phyloP scores from a whole-genome alignment of 1,140 invertebrate species.

The Drosophila tristis region DNA sequence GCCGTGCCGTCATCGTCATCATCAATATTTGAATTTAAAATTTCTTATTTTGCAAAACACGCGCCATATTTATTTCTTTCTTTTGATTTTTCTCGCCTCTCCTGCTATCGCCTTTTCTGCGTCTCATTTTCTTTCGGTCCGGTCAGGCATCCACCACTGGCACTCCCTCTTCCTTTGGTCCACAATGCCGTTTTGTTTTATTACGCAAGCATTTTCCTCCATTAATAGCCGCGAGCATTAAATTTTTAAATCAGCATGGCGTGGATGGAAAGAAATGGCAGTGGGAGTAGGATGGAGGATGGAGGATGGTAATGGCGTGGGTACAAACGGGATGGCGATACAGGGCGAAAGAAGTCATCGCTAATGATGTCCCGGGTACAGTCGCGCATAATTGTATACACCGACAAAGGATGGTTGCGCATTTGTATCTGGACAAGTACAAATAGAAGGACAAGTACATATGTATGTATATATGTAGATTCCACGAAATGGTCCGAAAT shows the following conservation, averaged over 20 bases:
- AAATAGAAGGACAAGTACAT: no score
- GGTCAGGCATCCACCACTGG: conserved; percentile 31
- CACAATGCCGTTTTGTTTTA: conserved; percentile 71
- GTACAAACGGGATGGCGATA: conserved; percentile 8
- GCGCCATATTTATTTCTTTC: conserved; percentile 80
- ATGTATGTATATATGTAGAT: no score
- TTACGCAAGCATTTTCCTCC: conserved; percentile 78
- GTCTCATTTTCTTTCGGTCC: conserved; percentile 42
- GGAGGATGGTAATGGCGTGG: conserved; percentile 27
- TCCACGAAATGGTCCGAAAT: no score
- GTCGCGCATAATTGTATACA: conserved; percentile 46
- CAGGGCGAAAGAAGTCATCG: conserved; percentile 30
- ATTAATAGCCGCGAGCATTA: conserved; percentile 81
- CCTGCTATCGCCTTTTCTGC: conserved; percentile 29
- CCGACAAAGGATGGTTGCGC: neutral
- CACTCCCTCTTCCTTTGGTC: conserved; percentile 19
- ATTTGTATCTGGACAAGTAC: no score
- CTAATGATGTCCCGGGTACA: conserved; percentile 59
- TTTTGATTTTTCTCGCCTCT: conserved; percentile 66
- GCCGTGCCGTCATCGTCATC: conserved; percentile 50
- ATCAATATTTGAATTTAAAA: conserved; percentile 81
- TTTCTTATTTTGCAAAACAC: conserved; percentile 70
- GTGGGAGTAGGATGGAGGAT: neutral
- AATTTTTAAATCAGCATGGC: conserved; percentile 74
- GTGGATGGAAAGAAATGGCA: conserved; percentile 23